Evolutionary conservation across 37 sponge, comb jelly and placozoan genomes (phyloP).

Genomic region (Aphrocallistes beatrix): DNA sequence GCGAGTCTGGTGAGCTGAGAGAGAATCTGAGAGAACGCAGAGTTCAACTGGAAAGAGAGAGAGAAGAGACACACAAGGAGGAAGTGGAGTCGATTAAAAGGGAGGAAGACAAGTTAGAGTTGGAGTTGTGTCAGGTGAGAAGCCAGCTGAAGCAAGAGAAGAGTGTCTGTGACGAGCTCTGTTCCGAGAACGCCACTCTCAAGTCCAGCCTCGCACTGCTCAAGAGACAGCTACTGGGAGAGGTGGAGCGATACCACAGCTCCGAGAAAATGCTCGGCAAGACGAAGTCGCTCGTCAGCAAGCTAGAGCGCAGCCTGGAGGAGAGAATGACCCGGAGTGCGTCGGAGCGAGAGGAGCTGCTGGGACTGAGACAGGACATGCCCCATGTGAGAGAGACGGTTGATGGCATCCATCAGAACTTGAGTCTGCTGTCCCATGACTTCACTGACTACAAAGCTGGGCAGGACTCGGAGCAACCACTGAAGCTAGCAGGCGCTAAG

Average conservation of each 20-base stretch:
- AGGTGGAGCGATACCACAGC: neutral
- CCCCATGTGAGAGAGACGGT: conserved; percentile 9
- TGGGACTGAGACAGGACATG: neutral
- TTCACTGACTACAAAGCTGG: neutral
- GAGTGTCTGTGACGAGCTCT: neutral
- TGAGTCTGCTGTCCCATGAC: neutral
- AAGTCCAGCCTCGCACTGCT: neutral
- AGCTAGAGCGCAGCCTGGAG: conserved; percentile 5
- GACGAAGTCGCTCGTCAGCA: neutral
- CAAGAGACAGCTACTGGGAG: neutral
- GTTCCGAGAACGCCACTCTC: neutral
- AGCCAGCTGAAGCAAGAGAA: neutral
- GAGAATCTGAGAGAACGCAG: neutral
- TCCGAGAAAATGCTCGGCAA: neutral
- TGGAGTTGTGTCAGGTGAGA: neutral
- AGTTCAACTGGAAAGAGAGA: neutral
- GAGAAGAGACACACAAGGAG: neutral
- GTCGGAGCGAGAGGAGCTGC: neutral
- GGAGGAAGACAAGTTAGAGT: neutral
- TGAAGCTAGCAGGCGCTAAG: neutral
- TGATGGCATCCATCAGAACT: neutral
- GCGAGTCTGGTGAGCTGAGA: neutral
- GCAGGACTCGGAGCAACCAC: neutral
- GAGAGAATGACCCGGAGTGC: neutral
- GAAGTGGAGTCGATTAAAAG: neutral